These are phyloP conservation scores for Prionailurus bengalensis DNA, from an alignment of 2,113 vertebrate genomes.

Conservation along the genomic window DNA sequence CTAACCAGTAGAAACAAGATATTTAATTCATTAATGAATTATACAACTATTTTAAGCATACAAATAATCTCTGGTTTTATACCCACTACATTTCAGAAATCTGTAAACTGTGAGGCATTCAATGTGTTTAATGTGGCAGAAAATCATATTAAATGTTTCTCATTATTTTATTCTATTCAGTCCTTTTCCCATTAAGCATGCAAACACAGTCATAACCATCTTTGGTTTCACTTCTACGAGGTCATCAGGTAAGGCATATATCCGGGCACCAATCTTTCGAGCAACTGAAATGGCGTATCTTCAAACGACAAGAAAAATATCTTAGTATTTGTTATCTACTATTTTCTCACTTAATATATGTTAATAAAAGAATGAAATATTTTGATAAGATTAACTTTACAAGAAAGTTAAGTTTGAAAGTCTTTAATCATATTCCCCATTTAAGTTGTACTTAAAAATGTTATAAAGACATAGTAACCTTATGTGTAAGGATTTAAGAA, in stretches of 20 bases:
- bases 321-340: constrained; percentile 40
- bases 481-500: background rate
- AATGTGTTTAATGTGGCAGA: constrained; percentile 84
- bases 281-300: constrained; percentile 98
- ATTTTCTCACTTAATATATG: constrained; percentile 21
- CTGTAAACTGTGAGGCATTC: constrained; percentile 88
- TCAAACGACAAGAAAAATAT: constrained; percentile 75
- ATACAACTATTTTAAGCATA: constrained; percentile 80
- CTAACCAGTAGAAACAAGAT: constrained; percentile 79
- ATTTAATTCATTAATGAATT: constrained; percentile 81
- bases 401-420: constrained; percentile 40
- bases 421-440: constrained; percentile 35
- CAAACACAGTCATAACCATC: constrained; percentile 99
- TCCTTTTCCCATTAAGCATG: constrained; percentile 96
- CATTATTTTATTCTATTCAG: constrained; percentile 92
- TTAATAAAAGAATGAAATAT: constrained; percentile 37
- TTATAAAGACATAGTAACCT: constrained; percentile 20
- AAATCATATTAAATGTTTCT: constrained; percentile 63
- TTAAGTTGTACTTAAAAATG: background rate
- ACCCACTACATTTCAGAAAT: constrained; percentile 82
- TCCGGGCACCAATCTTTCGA: constrained; percentile 97
- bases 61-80: constrained; percentile 79
- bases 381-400: constrained; percentile 41
- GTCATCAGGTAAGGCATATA: constrained; percentile 96
- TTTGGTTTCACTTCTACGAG: constrained; percentile 98